These are phyloP conservation scores for Pyrgus malvae DNA, from an alignment of 2,888 invertebrate species.

Conservation along the genomic window DNA sequence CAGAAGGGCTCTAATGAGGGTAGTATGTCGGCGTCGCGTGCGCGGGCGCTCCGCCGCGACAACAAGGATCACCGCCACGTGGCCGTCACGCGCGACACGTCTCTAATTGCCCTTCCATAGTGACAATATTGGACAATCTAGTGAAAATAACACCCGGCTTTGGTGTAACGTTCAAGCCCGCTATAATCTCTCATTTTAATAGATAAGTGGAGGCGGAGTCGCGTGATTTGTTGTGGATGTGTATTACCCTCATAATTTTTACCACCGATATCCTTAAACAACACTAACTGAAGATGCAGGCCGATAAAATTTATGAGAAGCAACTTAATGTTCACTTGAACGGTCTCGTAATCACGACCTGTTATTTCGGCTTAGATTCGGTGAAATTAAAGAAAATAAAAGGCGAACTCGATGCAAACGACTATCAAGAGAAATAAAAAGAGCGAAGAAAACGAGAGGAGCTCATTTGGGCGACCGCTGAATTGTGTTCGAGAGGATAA, in stretches of 20 bases:
- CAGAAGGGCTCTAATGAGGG: slow-evolving; percentile 61
- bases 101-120: slow-evolving; percentile 78
- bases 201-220: slow-evolving; percentile 78
- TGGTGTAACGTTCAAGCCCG: slow-evolving; percentile 58
- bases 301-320: neutral
- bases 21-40: slow-evolving; percentile 49
- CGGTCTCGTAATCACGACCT: slow-evolving; percentile 16
- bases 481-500: slow-evolving; percentile 82
- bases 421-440: slow-evolving; percentile 80
- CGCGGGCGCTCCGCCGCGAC: slow-evolving; percentile 41
- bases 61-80: slow-evolving; percentile 54
- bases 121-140: slow-evolving; percentile 80
- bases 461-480: slow-evolving; percentile 78
- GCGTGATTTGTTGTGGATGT: slow-evolving; percentile 63
- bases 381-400: slow-evolving; percentile 57
- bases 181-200: slow-evolving; percentile 81
- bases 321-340: neutral
- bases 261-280: neutral
- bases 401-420: slow-evolving; percentile 74
- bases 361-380: slow-evolving; percentile 19
- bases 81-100: slow-evolving; percentile 73
- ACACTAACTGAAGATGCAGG: neutral
- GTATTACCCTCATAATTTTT: slow-evolving; percentile 32
- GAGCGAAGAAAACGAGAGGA: slow-evolving; percentile 79
- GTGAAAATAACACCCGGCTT: slow-evolving; percentile 78